phyloP scores from a whole-genome alignment of 2,113 vertebrate genomes.

The Calonectris borealis region DNA sequence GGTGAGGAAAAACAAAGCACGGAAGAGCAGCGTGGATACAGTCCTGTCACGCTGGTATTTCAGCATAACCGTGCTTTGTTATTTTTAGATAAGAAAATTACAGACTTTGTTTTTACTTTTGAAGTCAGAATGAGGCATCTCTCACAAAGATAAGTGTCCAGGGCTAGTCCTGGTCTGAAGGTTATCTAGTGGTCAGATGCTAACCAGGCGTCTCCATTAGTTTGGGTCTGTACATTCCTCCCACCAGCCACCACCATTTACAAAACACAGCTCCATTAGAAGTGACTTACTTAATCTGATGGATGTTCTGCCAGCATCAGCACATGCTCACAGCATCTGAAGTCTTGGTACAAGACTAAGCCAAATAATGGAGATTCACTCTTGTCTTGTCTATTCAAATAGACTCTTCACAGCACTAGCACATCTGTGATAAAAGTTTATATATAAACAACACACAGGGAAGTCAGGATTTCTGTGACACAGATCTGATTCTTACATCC shows the following conservation, averaged over 20 bases:
- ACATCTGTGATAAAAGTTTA: neutral
- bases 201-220: neutral
- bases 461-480: neutral
- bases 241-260: neutral
- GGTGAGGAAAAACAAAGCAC: neutral
- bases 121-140: neutral
- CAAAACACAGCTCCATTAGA: neutral
- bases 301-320: neutral
- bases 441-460: neutral
- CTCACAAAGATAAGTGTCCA: neutral
- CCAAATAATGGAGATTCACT: neutral
- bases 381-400: neutral
- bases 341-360: neutral
- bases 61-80: neutral
- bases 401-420: neutral
- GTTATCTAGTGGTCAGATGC: constrained; percentile 6
- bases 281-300: neutral
- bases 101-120: neutral
- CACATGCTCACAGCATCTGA: neutral
- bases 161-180: neutral
- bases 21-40: neutral
- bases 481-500: neutral
- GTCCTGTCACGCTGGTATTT: neutral
- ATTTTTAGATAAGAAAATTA: constrained; percentile 25
- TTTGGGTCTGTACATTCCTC: neutral